phyloP scores from a whole-genome alignment of 2,113 vertebrate genomes.

The Camelus bactrianus region DNA sequence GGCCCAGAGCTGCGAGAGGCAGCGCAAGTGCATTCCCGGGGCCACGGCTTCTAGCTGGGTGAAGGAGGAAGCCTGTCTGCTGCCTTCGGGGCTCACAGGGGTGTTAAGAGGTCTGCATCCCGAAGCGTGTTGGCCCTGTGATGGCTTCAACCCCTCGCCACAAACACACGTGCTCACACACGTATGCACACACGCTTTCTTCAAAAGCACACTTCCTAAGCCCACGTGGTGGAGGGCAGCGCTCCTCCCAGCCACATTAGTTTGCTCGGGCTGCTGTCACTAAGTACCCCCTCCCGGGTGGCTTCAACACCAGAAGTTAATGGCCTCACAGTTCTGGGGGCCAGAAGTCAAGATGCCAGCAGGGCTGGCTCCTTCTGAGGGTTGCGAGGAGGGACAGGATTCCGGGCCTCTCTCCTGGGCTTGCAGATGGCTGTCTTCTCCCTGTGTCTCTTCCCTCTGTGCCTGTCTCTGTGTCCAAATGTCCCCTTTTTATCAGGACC shows the following conservation, averaged over 20 bases:
- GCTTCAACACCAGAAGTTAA: fast-evolving
- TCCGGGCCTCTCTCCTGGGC: background rate
- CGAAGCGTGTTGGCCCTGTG: too few relatives aligned
- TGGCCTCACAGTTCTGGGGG: background rate
- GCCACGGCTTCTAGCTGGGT: background rate
- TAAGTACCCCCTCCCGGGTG: fast-evolving
- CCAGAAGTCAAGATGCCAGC: too few relatives aligned
- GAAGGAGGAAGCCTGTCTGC: background rate
- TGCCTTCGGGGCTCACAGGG: background rate
- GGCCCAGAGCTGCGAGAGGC: background rate
- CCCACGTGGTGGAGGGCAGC: background rate
- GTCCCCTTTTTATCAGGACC: background rate
- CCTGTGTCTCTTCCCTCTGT: background rate
- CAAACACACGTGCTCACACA: fast-evolving
- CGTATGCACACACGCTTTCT: background rate
- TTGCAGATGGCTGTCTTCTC: fast-evolving
- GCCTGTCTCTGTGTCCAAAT: background rate
- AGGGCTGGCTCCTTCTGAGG: background rate
- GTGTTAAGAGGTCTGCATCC: fast-evolving
- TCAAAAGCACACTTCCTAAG: background rate
- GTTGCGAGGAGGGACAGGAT: background rate
- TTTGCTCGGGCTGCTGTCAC: background rate
- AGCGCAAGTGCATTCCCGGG: too few relatives aligned
- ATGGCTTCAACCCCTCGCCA: too few relatives aligned
- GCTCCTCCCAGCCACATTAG: background rate